Evolutionary conservation across 2,113 vertebrate genomes (phyloP).

Genomic region (Phaethon lepturus): DNA sequence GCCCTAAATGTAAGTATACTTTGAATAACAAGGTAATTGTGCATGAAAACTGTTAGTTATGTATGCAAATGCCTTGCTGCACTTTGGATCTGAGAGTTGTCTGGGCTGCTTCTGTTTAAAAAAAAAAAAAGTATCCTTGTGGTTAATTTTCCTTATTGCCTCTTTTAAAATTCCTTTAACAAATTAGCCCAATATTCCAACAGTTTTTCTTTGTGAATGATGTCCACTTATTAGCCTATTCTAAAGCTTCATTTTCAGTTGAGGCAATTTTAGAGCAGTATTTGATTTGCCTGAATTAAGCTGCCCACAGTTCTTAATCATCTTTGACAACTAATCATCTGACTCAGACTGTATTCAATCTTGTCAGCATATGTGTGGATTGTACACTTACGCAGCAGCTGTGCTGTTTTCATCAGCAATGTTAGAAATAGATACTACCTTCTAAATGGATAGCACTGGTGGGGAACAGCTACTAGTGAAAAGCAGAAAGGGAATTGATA

Average conservation of each 20-base stretch:
- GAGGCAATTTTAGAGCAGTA: background rate
- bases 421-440: background rate
- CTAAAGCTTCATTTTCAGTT: background rate
- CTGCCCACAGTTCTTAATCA: background rate
- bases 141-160: background rate
- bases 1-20: background rate
- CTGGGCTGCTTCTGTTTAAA: background rate
- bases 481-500: background rate
- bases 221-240: background rate
- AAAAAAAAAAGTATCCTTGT: background rate
- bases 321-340: background rate
- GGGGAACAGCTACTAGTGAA: background rate
- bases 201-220: background rate
- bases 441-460: background rate
- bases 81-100: background rate
- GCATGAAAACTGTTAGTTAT: background rate
- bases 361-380: background rate
- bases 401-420: background rate
- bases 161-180: background rate
- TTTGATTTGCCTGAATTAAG: slow-evolving; percentile 11
- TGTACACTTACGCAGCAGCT: background rate
- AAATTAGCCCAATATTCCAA: background rate
- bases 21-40: background rate
- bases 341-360: background rate
- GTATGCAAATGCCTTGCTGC: background rate